Percentiles rank a stretch among this genome's conserved stretches.
Evolutionary conservation across 2,797 vertebrate species (phyloP).

Genomic region (Periparus ater): DNA sequence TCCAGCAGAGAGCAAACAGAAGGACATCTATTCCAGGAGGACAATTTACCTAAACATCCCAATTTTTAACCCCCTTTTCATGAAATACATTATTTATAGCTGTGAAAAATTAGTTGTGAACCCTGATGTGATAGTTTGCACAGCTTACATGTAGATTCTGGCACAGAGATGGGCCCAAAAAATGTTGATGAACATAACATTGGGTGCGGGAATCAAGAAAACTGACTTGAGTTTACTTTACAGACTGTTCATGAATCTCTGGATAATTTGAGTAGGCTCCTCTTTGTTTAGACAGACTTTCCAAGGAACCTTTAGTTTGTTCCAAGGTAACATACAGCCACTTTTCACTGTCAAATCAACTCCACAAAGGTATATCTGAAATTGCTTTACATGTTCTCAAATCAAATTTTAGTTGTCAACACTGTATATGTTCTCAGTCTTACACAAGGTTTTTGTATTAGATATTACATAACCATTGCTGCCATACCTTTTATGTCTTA

Average conservation of each 20-base stretch:
- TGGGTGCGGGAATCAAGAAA: neutral
- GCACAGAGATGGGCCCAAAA: neutral
- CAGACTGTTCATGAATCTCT: neutral
- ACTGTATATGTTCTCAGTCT: neutral
- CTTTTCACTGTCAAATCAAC: neutral
- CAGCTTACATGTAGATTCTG: neutral
- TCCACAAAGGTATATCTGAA: neutral
- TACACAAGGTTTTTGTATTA: neutral
- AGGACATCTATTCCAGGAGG: neutral
- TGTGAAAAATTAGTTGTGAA: neutral
- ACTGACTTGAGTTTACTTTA: neutral
- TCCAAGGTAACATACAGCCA: neutral
- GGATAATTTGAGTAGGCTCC: neutral
- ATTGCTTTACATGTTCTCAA: neutral
- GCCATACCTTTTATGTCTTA: neutral
- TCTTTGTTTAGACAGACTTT: neutral
- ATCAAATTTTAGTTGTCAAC: neutral
- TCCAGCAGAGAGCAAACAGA: neutral
- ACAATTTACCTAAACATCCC: neutral
- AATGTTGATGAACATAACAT: accelerated
- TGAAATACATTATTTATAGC: neutral
- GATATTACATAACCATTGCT: neutral
- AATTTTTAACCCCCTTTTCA: neutral
- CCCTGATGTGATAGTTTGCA: neutral
- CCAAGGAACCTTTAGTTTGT: neutral